A percentile compares a stretch with the other conserved stretches of the same genome.
Evolutionary conservation across 2,797 vertebrate species (phyloP).

Genomic region (Okamejei kenojei): DNA sequence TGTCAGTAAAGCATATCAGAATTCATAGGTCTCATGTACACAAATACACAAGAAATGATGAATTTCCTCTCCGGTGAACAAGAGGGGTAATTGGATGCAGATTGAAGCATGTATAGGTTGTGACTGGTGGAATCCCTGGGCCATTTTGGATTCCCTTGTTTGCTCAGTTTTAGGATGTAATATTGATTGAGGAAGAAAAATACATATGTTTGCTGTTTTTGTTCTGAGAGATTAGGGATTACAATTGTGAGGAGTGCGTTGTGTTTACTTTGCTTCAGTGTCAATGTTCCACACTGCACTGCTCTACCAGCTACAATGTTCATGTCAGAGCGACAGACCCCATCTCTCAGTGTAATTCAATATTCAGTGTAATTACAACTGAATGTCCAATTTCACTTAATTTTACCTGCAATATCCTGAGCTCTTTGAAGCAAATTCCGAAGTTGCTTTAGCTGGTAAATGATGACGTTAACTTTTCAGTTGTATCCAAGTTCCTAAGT

Average conservation of each 20-base stretch:
- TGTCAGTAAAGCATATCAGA: conserved; percentile 36
- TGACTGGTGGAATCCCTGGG: conserved; percentile 21
- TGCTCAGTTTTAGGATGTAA: conserved; percentile 13
- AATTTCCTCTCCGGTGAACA: conserved; percentile 34
- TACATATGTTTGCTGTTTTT: background rate
- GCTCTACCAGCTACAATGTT: background rate
- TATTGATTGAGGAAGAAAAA: conserved; percentile 34
- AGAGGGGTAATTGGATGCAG: conserved; percentile 31
- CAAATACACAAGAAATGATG: conserved; percentile 38
- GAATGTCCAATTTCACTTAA: background rate
- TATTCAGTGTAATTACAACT: background rate
- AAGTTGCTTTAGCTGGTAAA: background rate
- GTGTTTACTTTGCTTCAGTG: background rate
- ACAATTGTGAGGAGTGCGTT: background rate
- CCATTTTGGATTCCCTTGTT: background rate
- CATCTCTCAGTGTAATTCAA: too few relatives aligned
- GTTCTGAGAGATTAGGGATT: background rate
- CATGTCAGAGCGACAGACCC: background rate
- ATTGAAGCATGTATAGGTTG: conserved; percentile 31
- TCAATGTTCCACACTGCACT: background rate
- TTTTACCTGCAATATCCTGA: background rate
- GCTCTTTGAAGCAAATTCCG: background rate
- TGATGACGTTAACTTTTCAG: background rate
- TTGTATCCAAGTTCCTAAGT: background rate
- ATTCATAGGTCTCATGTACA: conserved; percentile 37